phyloP scores from a whole-genome alignment of 2,888 invertebrate genomes.

The Subacronicta megacephala region DNA sequence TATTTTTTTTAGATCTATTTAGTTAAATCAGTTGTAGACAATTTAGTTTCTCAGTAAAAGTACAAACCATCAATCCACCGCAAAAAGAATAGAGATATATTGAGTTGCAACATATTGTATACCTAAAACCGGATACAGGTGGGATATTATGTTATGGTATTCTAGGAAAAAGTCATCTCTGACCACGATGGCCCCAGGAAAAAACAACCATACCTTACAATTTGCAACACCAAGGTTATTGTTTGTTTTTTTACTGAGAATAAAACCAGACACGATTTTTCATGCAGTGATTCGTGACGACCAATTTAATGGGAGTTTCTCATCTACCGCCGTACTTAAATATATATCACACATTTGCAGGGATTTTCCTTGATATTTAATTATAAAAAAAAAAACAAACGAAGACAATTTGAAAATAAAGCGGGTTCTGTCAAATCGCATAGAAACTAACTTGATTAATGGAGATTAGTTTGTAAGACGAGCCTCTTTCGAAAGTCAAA shows the following conservation, averaged over 20 bases:
- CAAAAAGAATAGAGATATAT: background rate
- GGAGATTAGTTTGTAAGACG: slow-evolving; percentile 22
- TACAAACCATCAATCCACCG: background rate
- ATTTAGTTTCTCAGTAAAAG: background rate
- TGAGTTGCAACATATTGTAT: background rate
- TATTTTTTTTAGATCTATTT: slow-evolving; percentile 25
- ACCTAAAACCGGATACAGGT: background rate
- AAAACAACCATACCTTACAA: slow-evolving; percentile 14
- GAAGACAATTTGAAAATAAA: too few relatives aligned
- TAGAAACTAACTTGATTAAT: slow-evolving; percentile 36
- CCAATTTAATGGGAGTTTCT: slow-evolving; percentile 32
- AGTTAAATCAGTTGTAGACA: slow-evolving; percentile 19
- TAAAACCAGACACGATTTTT: slow-evolving; percentile 40
- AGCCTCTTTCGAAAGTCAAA: slow-evolving; percentile 42
- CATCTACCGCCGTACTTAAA: slow-evolving; percentile 29
- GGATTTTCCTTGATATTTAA: slow-evolving; percentile 24
- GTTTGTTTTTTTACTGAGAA: slow-evolving; percentile 24
- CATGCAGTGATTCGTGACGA: slow-evolving; percentile 48
- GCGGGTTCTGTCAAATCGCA: slow-evolving; percentile 8
- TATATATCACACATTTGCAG: slow-evolving; percentile 21
- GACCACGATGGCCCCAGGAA: background rate
- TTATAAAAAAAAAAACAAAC: background rate
- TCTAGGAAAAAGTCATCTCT: slow-evolving; percentile 21
- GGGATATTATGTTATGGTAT: slow-evolving; percentile 2
- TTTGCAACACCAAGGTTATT: slow-evolving; percentile 21